Percentiles rank a stretch among this genome's conserved stretches.
These are phyloP conservation scores for Porites rus DNA, from an alignment of 92 coral and sea anemone genomes.

Conservation along the genomic window DNA sequence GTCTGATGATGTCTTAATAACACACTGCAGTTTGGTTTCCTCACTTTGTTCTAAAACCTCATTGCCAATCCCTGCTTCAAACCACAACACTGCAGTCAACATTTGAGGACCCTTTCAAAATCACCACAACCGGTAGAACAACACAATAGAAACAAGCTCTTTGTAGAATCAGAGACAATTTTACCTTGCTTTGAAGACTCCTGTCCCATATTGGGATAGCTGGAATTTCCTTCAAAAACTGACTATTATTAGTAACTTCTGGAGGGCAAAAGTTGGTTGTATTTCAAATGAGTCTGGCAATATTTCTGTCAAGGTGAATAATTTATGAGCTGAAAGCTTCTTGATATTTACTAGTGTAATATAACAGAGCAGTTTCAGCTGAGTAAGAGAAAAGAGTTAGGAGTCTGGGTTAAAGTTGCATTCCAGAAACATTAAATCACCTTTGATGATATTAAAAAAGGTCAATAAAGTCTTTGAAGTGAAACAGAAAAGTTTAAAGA, in stretches of 20 bases:
- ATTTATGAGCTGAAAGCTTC: constrained; percentile 54
- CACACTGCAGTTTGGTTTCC: constrained; percentile 94
- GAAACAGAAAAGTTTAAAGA: not conserved
- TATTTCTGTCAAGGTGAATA: constrained; percentile 52
- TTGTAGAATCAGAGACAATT: constrained; percentile 10
- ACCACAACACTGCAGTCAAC: constrained; percentile 44
- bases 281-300: constrained; percentile 26
- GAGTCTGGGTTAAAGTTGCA: constrained; percentile 73
- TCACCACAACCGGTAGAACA: constrained; percentile 40
- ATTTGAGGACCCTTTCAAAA: constrained; percentile 54
- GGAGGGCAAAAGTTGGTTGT: not conserved
- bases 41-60: constrained; percentile 88
- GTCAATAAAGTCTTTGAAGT: not conserved
- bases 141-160: constrained; percentile 31
- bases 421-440: constrained; percentile 59
- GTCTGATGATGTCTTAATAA: constrained; percentile 72
- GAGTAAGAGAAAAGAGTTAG: not conserved
- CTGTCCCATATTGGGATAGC: constrained; percentile 86
- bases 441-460: not conserved
- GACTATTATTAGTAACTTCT: not conserved
- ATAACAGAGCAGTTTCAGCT: constrained; percentile 21
- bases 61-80: constrained; percentile 80
- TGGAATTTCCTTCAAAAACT: not conserved
- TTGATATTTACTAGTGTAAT: not conserved
- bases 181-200: constrained; percentile 90